Percentiles rank a stretch among this genome's conserved stretches.
These are phyloP conservation scores for Cynoglossus semilaevis DNA, from an alignment of 2,113 vertebrate genomes.

Conservation along the genomic window DNA sequence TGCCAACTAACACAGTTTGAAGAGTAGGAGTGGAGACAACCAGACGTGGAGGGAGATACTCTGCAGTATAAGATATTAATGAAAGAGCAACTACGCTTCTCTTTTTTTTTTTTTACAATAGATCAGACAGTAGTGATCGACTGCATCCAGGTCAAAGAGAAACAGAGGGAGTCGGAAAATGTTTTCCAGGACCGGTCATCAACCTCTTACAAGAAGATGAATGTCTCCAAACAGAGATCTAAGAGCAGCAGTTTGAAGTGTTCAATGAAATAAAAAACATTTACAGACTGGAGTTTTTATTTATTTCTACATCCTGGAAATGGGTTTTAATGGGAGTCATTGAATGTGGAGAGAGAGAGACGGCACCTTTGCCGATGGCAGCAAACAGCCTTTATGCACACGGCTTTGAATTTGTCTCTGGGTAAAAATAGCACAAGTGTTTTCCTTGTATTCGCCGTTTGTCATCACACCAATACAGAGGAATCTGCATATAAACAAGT, in stretches of 20 bases:
- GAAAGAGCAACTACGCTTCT: slow-evolving; percentile 14
- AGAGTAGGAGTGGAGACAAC: background rate
- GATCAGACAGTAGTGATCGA: slow-evolving; percentile 4
- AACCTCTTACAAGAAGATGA: slow-evolving; percentile 46
- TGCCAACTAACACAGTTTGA: slow-evolving; percentile 14
- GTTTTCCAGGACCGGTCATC: slow-evolving; percentile 29
- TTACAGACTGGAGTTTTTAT: slow-evolving; percentile 25
- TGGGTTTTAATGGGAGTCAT: slow-evolving; percentile 25
- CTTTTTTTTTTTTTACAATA: slow-evolving; percentile 10
- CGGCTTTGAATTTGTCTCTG: slow-evolving; percentile 21
- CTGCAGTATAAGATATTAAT: slow-evolving; percentile 6
- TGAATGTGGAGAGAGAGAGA: slow-evolving; percentile 26
- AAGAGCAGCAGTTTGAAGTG: slow-evolving; percentile 13
- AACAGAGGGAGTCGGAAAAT: slow-evolving; percentile 1
- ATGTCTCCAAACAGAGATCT: slow-evolving; percentile 32
- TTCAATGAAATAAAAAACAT: slow-evolving; percentile 17
- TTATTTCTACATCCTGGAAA: slow-evolving; percentile 34
- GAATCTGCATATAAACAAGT: slow-evolving; percentile 69
- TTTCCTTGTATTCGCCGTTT: slow-evolving; percentile 50
- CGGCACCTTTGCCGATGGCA: slow-evolving; percentile 15
- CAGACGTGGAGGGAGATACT: background rate
- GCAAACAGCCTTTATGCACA: slow-evolving; percentile 43
- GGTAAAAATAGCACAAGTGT: slow-evolving; percentile 52
- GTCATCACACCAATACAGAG: slow-evolving; percentile 29
- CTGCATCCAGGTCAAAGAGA: slow-evolving; percentile 3